These are phyloP conservation scores for Orchestes rusci DNA, from an alignment of 2,888 invertebrate genomes.

Conservation along the genomic window DNA sequence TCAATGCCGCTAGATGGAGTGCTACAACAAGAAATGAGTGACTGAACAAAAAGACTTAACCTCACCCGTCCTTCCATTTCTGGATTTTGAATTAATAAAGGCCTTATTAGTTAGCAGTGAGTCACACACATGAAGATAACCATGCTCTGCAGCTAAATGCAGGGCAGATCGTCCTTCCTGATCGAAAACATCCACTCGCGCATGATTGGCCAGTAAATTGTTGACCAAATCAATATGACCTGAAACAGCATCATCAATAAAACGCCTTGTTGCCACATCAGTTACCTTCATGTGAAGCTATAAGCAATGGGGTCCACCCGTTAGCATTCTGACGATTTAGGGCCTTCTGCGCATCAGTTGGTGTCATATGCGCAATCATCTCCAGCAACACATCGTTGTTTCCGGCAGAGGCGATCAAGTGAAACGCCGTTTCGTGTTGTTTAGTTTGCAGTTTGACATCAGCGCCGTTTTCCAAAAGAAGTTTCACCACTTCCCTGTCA, in stretches of 20 bases:
- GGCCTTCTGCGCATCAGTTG: slow-evolving; percentile 86
- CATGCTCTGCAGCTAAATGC: slow-evolving; percentile 91
- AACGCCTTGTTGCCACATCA: background rate
- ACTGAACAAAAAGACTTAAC: background rate
- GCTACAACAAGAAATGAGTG: slow-evolving; percentile 9
- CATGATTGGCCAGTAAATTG: slow-evolving; percentile 85
- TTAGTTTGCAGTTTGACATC: slow-evolving; percentile 81
- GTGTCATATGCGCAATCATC: slow-evolving; percentile 85
- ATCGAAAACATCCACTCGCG: slow-evolving; percentile 98
- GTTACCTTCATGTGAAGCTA: slow-evolving; percentile 81
- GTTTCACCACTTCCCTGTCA: slow-evolving; percentile 74
- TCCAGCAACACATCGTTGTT: slow-evolving; percentile 92
- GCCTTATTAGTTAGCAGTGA: slow-evolving; percentile 90
- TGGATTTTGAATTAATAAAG: slow-evolving; percentile 97
- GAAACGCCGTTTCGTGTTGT: slow-evolving; percentile 90
- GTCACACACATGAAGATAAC: slow-evolving; percentile 84
- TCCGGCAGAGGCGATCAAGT: slow-evolving; percentile 90
- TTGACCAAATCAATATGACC: slow-evolving; percentile 85
- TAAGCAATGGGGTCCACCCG: slow-evolving; percentile 95
- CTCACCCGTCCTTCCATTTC: slow-evolving; percentile 87
- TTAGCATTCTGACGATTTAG: slow-evolving; percentile 90
- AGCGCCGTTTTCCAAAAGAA: slow-evolving; percentile 85
- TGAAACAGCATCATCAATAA: slow-evolving; percentile 8
- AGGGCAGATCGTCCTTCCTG: slow-evolving; percentile 91
- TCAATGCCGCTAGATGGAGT: slow-evolving; percentile 23